Percentiles rank a stretch among this genome's conserved stretches.
These are phyloP conservation scores for Morinoia aosen DNA, from an alignment of 2,888 invertebrate species.

Conservation along the genomic window DNA sequence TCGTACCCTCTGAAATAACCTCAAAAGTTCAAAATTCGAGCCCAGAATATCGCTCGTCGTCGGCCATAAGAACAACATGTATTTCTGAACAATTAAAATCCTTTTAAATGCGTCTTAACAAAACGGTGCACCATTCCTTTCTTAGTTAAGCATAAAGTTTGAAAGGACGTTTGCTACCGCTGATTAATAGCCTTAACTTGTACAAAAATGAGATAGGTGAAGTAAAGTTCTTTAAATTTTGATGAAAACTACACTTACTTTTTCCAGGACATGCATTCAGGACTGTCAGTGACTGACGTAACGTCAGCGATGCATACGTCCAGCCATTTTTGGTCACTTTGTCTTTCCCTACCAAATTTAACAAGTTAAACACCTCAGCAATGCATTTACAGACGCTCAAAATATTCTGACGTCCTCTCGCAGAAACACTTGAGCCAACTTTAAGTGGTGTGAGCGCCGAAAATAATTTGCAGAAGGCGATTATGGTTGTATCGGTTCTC, in stretches of 20 bases:
- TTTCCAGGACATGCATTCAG: too few relatives aligned
- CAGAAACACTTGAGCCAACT: background rate
- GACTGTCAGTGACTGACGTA: too few relatives aligned
- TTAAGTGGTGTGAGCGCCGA: background rate
- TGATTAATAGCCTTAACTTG: too few relatives aligned
- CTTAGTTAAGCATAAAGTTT: background rate
- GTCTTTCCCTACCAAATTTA: background rate
- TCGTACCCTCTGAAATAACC: background rate
- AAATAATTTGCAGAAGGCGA: slow-evolving; percentile 10
- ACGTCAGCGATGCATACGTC: too few relatives aligned
- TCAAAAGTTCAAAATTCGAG: slow-evolving; percentile 9
- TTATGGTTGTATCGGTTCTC: background rate
- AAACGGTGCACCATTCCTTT: background rate
- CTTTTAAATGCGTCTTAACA: background rate
- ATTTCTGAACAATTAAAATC: background rate
- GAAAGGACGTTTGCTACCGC: background rate
- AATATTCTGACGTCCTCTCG: background rate
- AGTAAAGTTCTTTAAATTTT: too few relatives aligned
- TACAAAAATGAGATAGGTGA: too few relatives aligned
- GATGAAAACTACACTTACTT: too few relatives aligned
- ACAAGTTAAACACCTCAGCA: background rate
- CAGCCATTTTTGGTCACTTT: background rate
- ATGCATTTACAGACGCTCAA: background rate
- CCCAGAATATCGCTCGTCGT: background rate
- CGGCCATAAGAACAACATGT: background rate